phyloP scores from a whole-genome alignment of 2,113 vertebrate species.

The Corvus moneduloides region DNA sequence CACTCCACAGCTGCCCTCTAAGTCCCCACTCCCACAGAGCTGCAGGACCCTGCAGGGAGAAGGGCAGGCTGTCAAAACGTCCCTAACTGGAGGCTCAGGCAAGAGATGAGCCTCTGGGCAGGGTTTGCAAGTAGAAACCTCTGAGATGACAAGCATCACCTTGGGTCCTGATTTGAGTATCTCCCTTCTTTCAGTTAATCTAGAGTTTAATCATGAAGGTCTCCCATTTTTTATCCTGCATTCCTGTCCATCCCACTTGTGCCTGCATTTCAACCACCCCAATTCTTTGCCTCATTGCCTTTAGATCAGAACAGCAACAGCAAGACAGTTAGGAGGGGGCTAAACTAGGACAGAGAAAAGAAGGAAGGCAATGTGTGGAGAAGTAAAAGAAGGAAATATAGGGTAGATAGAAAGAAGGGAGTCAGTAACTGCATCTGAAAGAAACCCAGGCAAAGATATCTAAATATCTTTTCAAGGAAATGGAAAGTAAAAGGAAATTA shows the following conservation, averaged over 20 bases:
- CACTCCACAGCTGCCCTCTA: neutral
- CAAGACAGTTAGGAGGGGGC: neutral
- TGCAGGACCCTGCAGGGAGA: neutral
- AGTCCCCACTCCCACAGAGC: neutral
- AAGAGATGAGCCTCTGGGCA: neutral
- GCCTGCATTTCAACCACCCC: neutral
- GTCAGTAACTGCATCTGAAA: neutral
- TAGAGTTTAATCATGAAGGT: neutral
- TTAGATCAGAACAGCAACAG: neutral
- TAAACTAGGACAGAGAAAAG: conserved; percentile 18
- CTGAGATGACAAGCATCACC: neutral
- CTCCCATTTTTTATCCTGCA: neutral
- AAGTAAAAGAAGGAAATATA: neutral
- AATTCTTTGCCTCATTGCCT: neutral
- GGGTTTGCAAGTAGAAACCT: neutral
- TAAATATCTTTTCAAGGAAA: neutral
- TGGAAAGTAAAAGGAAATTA: conserved; percentile 30
- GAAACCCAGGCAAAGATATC: neutral
- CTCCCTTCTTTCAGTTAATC: neutral
- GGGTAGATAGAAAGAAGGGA: neutral
- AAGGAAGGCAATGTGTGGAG: neutral
- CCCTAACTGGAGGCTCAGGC: neutral
- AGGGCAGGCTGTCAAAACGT: neutral
- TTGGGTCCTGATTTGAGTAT: neutral
- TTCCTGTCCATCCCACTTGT: neutral